phyloP scores from a whole-genome alignment of 2,888 invertebrate genomes.

The Dromius quadrimaculatus region DNA sequence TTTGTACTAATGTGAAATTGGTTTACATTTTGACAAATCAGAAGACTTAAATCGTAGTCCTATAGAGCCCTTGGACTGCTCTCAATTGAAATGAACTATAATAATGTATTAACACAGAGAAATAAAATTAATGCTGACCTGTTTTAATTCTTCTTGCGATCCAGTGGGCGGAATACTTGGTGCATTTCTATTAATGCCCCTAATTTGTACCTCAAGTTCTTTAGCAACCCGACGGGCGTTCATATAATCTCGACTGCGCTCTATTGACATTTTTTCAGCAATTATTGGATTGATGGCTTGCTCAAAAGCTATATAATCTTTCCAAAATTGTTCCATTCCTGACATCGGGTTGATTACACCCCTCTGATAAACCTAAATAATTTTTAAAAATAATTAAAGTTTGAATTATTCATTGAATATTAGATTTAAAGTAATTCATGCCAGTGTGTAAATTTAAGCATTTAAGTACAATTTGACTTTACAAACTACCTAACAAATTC shows the following conservation, averaged over 20 bases:
- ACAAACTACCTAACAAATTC: too few relatives aligned
- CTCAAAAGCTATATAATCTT: slow-evolving; percentile 98
- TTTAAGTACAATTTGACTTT: too few relatives aligned
- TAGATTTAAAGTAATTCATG: not conserved
- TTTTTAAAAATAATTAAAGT: too few relatives aligned
- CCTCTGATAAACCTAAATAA: slow-evolving; percentile 90
- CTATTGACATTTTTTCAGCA: slow-evolving; percentile 98
- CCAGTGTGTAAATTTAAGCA: too few relatives aligned
- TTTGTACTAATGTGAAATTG: too few relatives aligned
- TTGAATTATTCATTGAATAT: not conserved
- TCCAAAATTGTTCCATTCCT: slow-evolving; percentile 96
- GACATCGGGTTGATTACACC: slow-evolving; percentile 97
- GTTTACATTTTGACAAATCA: too few relatives aligned
- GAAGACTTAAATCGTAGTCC: too few relatives aligned
- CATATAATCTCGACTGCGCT: slow-evolving; percentile 97
- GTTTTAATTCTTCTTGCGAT: slow-evolving; percentile 90
- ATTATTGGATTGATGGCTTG: slow-evolving; percentile 82
- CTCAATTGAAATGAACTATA: too few relatives aligned
- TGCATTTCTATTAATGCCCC: slow-evolving; percentile 94
- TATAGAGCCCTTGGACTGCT: too few relatives aligned
- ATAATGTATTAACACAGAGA: too few relatives aligned
- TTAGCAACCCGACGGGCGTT: slow-evolving; percentile 96
- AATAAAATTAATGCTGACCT: too few relatives aligned
- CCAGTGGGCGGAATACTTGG: slow-evolving; percentile 97
- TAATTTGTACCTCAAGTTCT: slow-evolving; percentile 93